phyloP scores from a whole-genome alignment of 2,888 invertebrate genomes.

The Drymonia ruficornis region DNA sequence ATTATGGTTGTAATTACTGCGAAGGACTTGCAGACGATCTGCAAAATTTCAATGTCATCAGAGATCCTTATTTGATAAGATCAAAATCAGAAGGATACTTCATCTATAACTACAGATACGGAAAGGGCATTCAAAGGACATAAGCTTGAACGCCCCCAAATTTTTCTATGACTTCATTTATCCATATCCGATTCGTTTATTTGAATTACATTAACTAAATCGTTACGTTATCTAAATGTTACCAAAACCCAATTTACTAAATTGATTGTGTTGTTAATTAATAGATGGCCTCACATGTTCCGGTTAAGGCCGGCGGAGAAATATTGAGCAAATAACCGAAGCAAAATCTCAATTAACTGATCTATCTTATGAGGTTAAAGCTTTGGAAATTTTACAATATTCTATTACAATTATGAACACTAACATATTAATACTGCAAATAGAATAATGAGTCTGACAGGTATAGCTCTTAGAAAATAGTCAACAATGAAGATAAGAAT shows the following conservation, averaged over 20 bases:
- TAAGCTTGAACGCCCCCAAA: background rate
- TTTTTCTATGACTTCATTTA: background rate
- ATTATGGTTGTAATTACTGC: no score
- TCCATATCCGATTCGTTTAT: background rate
- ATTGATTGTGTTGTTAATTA: slow-evolving; percentile 18
- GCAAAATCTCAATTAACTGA: background rate
- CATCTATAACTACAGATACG: no score
- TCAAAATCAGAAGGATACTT: no score
- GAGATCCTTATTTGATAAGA: no score
- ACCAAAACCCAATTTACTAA: slow-evolving; percentile 18
- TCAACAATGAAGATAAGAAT: no score
- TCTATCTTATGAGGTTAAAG: background rate
- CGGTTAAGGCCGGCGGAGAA: slow-evolving; percentile 23
- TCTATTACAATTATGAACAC: no score
- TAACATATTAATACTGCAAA: no score
- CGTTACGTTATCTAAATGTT: slow-evolving; percentile 20
- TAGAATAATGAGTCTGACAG: no score
- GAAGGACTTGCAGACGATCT: background rate
- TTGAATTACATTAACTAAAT: background rate
- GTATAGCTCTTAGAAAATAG: no score
- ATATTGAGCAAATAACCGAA: background rate
- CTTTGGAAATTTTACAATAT: background rate
- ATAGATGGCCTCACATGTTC: slow-evolving; percentile 22
- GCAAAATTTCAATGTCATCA: no score
- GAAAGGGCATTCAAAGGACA: no score